Evolutionary conservation across 2,888 invertebrate genomes (phyloP), one percentile per base, ranked within the genome.

Genomic region (Thalpophila matura): DNA sequence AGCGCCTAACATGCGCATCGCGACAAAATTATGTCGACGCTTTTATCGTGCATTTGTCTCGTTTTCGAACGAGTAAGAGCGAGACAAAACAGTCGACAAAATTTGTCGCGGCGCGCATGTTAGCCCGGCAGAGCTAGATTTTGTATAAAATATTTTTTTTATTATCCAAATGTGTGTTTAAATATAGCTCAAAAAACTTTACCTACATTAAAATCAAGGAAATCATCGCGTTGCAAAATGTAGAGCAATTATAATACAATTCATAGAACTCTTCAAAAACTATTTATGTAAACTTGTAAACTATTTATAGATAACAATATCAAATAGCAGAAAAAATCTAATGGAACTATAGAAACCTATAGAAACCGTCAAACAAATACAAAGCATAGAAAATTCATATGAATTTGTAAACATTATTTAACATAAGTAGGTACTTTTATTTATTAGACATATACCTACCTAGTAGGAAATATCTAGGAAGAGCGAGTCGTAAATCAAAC

Each of bases 391-490:
- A 26, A 18, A 38, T 38, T 38, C 16, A 20, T 10, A 18, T 10
- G 4, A 22, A 29, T 31, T 26, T 20, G 0, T 14, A 68, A 47
- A 31, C 20, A 26, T n/a, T 27, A 20, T 9, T 0, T 20, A 26
- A 26, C 1, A 26, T 16, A 63, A n/a, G n/a, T n/a, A n/a, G n/a
- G n/a, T n/a, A n/a, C n/a, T n/a, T n/a, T n/a, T n/a, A n/a, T n/a
- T n/a, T n/a, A n/a, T n/a, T n/a, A n/a, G n/a, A n/a, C n/a, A n/a
- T n/a, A 59, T 33, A n/a, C 2, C 10, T 24, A 12, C 16, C 12
- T 16, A 67, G 12, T 33, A 60, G 18, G 4, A 64, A 61, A 27
- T 33, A 31, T 16, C 42, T 47, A 49, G 37, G 14, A 65, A 73
- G 24, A 29, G 9, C 14, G 35, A 16, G 12, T 47, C 26, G 14